These are phyloP conservation scores for Polypterus bichir DNA, from an alignment of 2,113 vertebrate species.

Conservation along the genomic window DNA sequence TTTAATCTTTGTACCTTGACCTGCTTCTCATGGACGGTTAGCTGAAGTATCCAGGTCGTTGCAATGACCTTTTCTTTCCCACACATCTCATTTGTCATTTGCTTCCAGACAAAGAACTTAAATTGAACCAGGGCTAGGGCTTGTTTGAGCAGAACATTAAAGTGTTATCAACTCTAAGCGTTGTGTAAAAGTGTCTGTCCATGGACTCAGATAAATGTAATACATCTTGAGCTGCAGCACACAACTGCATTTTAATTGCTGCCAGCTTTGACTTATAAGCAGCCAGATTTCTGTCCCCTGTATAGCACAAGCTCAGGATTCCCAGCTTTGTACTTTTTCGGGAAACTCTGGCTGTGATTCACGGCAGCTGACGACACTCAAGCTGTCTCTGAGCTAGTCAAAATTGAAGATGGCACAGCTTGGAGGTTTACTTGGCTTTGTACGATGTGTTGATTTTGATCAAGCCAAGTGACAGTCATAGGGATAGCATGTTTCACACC, in stretches of 20 bases:
- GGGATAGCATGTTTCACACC: too few relatives aligned
- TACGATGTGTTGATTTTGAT: too few relatives aligned
- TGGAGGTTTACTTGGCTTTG: slow-evolving; percentile 18
- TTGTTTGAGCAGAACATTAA: neutral
- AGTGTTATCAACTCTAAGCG: neutral
- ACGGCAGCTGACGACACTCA: slow-evolving; percentile 8
- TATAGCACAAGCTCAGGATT: slow-evolving; percentile 3
- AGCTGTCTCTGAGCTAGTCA: slow-evolving; percentile 17
- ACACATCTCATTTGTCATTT: neutral
- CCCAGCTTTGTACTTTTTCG: neutral
- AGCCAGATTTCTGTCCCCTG: neutral
- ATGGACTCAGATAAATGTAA: neutral
- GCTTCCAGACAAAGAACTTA: neutral
- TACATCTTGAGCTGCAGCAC: neutral
- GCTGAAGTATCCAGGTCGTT: too few relatives aligned
- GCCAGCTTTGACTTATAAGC: neutral
- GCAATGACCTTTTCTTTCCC: too few relatives aligned
- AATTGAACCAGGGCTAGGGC: neutral
- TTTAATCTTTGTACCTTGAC: too few relatives aligned
- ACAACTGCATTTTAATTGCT: neutral
- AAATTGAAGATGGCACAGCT: slow-evolving; percentile 17
- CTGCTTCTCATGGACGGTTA: too few relatives aligned
- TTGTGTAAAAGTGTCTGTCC: neutral
- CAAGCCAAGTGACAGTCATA: too few relatives aligned
- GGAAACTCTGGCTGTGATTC: slow-evolving; percentile 20